Evolutionary conservation across 2,888 invertebrate genomes (phyloP).

Genomic region (Uloborus plumipes): DNA sequence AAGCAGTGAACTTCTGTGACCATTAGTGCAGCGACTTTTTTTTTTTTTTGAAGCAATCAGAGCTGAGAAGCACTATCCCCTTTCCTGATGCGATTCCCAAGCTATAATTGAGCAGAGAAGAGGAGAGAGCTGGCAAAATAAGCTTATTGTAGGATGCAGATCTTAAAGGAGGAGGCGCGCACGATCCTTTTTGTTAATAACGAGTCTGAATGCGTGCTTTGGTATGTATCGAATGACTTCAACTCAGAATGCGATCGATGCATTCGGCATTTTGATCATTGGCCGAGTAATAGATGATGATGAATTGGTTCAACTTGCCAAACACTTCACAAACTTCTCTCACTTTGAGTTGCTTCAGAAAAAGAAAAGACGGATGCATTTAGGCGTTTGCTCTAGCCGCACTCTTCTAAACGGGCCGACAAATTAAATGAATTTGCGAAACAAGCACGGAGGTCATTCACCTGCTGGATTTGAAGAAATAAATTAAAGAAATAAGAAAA

Average conservation of each 20-base stretch:
- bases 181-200: constrained; percentile 54
- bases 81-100: too few species aligned
- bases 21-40: too few species aligned
- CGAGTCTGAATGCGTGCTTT: constrained; percentile 42
- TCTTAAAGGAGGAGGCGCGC: constrained; percentile 38
- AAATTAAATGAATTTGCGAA: constrained; percentile 52
- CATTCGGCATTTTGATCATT: constrained; percentile 58
- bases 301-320: constrained; percentile 60
- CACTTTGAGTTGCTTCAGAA: constrained; percentile 31
- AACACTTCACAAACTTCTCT: constrained; percentile 54
- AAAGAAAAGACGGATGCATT: constrained; percentile 23
- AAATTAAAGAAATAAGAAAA: too few species aligned
- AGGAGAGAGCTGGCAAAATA: too few species aligned
- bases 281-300: constrained; percentile 57
- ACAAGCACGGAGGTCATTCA: constrained; percentile 38
- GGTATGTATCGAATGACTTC: constrained; percentile 52
- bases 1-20: too few species aligned
- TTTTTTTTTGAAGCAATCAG: too few species aligned
- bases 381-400: constrained; percentile 19
- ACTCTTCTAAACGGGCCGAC: constrained; percentile 43
- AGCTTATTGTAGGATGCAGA: too few species aligned
- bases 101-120: too few species aligned
- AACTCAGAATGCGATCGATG: constrained; percentile 44
- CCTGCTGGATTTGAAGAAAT: constrained; percentile 8
- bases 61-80: too few species aligned